phyloP scores from a whole-genome alignment of 2,888 invertebrate genomes.

The Alviniconcha strummeri region DNA sequence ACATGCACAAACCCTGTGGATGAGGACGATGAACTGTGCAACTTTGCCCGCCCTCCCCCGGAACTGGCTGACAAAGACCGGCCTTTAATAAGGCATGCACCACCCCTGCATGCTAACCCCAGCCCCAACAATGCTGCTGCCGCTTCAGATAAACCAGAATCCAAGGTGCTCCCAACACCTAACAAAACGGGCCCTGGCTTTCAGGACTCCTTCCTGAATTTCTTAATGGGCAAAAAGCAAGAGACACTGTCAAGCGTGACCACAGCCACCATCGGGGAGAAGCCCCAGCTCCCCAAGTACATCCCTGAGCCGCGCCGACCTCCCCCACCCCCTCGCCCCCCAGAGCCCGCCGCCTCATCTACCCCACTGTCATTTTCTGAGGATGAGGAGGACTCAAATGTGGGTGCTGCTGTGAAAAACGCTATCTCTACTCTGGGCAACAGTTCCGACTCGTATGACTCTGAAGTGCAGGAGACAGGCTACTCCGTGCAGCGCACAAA shows the following conservation, averaged over 20 bases:
- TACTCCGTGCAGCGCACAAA: slow-evolving; percentile 45
- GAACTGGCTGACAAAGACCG: slow-evolving; percentile 34
- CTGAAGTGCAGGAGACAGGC: slow-evolving; percentile 36
- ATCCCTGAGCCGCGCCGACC: slow-evolving; percentile 65
- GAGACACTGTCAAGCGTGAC: slow-evolving; percentile 70
- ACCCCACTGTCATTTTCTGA: slow-evolving; percentile 57
- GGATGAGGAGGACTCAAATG: slow-evolving; percentile 50
- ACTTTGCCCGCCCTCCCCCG: slow-evolving; percentile 53
- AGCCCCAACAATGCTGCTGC: neutral
- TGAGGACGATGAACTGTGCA: slow-evolving; percentile 66
- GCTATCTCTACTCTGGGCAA: slow-evolving; percentile 53
- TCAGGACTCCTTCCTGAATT: slow-evolving; percentile 67
- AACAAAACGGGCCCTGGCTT: slow-evolving; percentile 43
- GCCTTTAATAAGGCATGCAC: neutral
- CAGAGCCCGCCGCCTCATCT: slow-evolving; percentile 23
- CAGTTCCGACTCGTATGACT: slow-evolving; percentile 44
- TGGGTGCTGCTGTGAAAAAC: slow-evolving; percentile 50
- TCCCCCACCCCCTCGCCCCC: slow-evolving; percentile 41
- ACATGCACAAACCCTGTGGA: slow-evolving; percentile 45
- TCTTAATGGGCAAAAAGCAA: slow-evolving; percentile 68
- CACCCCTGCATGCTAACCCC: neutral
- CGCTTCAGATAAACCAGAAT: slow-evolving; percentile 4
- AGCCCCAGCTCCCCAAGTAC: slow-evolving; percentile 69
- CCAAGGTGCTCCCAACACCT: neutral
- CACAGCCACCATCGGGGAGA: slow-evolving; percentile 59